Evolutionary conservation across 2,797 vertebrate species (phyloP).

Genomic region (Eulemur coronatus): DNA sequence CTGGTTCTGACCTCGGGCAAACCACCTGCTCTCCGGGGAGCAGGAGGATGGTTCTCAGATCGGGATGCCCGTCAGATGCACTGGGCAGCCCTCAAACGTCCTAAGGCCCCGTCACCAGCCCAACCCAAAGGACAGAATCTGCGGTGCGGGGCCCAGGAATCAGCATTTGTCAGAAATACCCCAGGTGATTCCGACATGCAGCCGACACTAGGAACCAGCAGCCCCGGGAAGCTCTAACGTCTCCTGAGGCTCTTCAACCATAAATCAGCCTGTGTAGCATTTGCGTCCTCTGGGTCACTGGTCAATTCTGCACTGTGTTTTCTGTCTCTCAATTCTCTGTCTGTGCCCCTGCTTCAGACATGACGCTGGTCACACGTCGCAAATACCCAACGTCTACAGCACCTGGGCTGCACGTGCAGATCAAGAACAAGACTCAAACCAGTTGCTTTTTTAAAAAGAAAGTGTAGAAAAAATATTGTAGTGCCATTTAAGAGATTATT

Average conservation of each 20-base stretch:
- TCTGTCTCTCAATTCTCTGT: too few relatives aligned
- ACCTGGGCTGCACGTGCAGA: accelerated
- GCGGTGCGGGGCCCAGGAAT: background rate
- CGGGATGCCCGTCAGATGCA: background rate
- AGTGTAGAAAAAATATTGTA: background rate
- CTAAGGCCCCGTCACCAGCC: background rate
- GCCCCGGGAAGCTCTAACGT: accelerated
- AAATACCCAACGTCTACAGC: background rate
- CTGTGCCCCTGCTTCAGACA: background rate
- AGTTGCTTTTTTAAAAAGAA: background rate
- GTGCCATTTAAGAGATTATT: background rate
- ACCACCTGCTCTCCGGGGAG: background rate
- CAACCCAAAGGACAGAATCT: background rate
- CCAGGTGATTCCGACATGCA: background rate
- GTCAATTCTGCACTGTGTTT: background rate
- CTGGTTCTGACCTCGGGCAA: background rate
- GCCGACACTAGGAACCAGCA: background rate
- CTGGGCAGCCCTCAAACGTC: background rate
- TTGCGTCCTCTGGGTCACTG: accelerated
- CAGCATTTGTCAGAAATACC: background rate
- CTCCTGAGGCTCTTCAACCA: background rate
- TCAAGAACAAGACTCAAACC: background rate
- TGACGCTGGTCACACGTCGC: accelerated
- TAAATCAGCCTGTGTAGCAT: accelerated
- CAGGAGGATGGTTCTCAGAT: background rate